Conservation (phyloP, 2,888 invertebrate genomes). For the Rhimphoctona megacephalus region DNA sequence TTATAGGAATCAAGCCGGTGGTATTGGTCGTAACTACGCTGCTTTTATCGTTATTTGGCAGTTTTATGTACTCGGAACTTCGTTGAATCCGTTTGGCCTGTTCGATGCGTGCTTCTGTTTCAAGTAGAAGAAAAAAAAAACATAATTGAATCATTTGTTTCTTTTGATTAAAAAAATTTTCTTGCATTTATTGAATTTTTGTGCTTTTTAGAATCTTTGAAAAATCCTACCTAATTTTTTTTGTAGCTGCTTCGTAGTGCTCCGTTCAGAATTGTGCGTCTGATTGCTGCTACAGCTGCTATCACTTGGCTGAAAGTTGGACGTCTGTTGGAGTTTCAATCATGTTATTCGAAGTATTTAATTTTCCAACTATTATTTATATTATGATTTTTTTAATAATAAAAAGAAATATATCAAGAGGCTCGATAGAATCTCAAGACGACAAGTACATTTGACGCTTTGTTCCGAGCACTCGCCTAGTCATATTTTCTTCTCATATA, state of each 20-base stretch:
- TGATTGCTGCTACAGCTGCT: conserved; percentile 82
- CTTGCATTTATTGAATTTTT: no score
- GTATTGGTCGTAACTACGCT: conserved; percentile 71
- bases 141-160: neutral
- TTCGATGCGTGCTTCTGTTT: conserved; percentile 83
- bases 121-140: conserved; percentile 30
- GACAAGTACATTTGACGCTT: no score
- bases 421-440: no score
- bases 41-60: conserved; percentile 80
- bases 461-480: no score
- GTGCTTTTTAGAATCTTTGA: neutral
- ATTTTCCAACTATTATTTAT: neutral
- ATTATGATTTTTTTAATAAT: neutral
- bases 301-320: conserved; percentile 81
- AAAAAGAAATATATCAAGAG: conserved; percentile 2
- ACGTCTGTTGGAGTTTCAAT: conserved; percentile 51
- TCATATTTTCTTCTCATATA: no score
- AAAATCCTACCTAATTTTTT: conserved; percentile 82
- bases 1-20: conserved; percentile 82
- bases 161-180: no score
- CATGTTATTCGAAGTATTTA: neutral
- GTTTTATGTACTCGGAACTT: conserved; percentile 82
- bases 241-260: conserved; percentile 83
- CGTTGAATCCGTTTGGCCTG: conserved; percentile 84
- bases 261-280: conserved; percentile 78